Percentiles rank a stretch among this genome's conserved stretches.
These are phyloP conservation scores for Cuniculus paca DNA, from an alignment of 2,797 vertebrate species.

Conservation along the genomic window DNA sequence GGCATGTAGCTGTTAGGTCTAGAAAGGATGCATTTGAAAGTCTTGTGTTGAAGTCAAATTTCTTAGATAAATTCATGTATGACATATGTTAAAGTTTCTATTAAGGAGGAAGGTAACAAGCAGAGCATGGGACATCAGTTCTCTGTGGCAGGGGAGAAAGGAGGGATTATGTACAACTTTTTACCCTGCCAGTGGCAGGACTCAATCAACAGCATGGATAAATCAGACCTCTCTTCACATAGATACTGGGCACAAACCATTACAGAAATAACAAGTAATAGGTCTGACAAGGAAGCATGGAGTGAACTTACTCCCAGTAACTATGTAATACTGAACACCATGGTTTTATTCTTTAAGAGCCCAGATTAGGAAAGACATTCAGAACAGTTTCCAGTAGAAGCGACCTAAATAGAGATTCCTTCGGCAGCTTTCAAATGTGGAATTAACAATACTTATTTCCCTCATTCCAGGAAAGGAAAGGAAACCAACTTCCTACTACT, in stretches of 20 bases:
- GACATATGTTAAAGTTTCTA: background rate
- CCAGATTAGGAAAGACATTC: background rate
- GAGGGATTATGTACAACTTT: too few species aligned
- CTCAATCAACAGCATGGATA: background rate
- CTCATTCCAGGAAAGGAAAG: background rate
- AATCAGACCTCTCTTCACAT: background rate
- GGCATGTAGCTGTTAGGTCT: background rate
- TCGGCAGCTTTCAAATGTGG: background rate
- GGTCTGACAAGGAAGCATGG: background rate
- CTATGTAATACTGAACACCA: background rate
- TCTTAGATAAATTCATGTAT: background rate
- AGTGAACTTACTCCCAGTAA: background rate
- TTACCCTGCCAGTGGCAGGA: background rate
- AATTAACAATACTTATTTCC: background rate
- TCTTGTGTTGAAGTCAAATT: background rate
- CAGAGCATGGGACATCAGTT: background rate
- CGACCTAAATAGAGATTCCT: background rate
- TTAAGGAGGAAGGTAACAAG: background rate
- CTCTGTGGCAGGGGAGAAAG: background rate
- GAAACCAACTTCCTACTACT: background rate
- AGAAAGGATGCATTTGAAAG: background rate
- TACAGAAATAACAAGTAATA: background rate
- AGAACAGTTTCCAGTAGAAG: background rate
- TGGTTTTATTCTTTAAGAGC: background rate
- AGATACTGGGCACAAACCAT: background rate